These are phyloP conservation scores for Ommatoiulus sabulosus DNA, from an alignment of 2,888 invertebrate genomes.

Conservation along the genomic window DNA sequence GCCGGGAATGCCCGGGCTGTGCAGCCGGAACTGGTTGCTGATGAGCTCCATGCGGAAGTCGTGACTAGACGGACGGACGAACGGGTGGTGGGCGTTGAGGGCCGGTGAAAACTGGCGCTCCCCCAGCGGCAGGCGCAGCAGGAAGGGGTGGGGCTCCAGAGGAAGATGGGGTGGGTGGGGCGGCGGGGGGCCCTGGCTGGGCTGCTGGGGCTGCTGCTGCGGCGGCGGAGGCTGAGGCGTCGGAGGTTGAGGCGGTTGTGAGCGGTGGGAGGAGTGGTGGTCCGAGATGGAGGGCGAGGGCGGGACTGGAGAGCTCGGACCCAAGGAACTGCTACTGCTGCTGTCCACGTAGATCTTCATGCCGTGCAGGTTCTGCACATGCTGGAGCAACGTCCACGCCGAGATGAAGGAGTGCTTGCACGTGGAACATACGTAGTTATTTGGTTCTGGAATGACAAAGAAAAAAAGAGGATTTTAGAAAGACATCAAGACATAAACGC, in stretches of 20 bases:
- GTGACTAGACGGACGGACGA: slow-evolving; percentile 79
- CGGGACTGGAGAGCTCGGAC: slow-evolving; percentile 56
- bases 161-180: slow-evolving; percentile 61
- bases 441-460: slow-evolving; percentile 77
- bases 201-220: slow-evolving; percentile 63
- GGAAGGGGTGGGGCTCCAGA: slow-evolving; percentile 62
- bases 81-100: slow-evolving; percentile 73
- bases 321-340: slow-evolving; percentile 16
- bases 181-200: slow-evolving; percentile 67
- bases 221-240: slow-evolving; percentile 56
- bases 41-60: slow-evolving; percentile 86
- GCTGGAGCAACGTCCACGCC: slow-evolving; percentile 96
- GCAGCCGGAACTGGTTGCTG: slow-evolving; percentile 80
- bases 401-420: slow-evolving; percentile 92
- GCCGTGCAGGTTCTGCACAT: slow-evolving; percentile 93
- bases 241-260: slow-evolving; percentile 51
- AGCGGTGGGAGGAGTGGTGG: slow-evolving; percentile 54
- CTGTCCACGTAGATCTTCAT: slow-evolving; percentile 89
- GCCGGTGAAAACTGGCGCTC: slow-evolving; percentile 66
- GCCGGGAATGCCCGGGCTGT: slow-evolving; percentile 74
- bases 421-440: slow-evolving; percentile 92
- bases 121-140: slow-evolving; percentile 78
- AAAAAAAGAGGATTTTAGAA: neutral
- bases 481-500: too few relatives aligned
- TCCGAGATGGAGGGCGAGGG: slow-evolving; percentile 60